Conservation (phyloP, 2,888 invertebrate species). For the Drosophila suboccidentalis region DNA sequence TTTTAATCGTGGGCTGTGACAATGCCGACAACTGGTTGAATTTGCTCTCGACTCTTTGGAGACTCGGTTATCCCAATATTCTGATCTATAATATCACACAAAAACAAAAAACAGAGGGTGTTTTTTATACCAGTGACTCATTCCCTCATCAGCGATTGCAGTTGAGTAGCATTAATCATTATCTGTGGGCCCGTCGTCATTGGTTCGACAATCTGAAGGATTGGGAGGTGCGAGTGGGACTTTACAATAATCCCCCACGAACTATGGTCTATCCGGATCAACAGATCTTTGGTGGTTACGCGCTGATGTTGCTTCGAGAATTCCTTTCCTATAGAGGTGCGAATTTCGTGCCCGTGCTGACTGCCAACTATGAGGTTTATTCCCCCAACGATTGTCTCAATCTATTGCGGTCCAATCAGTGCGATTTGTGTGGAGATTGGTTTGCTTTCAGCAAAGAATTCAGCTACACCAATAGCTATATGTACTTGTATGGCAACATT, state of each 20-base stretch:
- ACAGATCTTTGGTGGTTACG: constrained; percentile 56
- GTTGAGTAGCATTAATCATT: constrained; percentile 30
- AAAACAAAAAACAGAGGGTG: rapidly evolving
- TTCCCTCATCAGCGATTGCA: constrained; percentile 39
- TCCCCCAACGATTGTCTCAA: constrained; percentile 49
- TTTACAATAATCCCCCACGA: constrained; percentile 64
- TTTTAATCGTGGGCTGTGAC: constrained; percentile 38
- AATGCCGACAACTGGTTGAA: constrained; percentile 31
- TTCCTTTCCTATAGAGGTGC: constrained; percentile 41
- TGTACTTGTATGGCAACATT: constrained; percentile 53
- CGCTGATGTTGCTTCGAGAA: constrained; percentile 40
- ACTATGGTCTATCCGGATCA: constrained; percentile 48
- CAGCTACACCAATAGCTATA: constrained; percentile 48
- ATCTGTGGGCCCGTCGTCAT: constrained; percentile 47
- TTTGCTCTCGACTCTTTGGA: constrained; percentile 33
- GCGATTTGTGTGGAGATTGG: constrained; percentile 54
- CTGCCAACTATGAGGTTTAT: constrained; percentile 26
- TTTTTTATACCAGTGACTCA: constrained; percentile 24
- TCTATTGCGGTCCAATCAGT: constrained; percentile 11
- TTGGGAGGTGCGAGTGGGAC: constrained; percentile 53
- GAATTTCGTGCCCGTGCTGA: constrained; percentile 41
- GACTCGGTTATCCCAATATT: constrained; percentile 54
- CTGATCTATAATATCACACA: constrained; percentile 46
- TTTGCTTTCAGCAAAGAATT: constrained; percentile 35
- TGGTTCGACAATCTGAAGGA: constrained; percentile 52